Percentiles rank a stretch among this genome's conserved stretches.
Conservation (phyloP, 1,140 invertebrate species). For the Nebria ingens region DNA sequence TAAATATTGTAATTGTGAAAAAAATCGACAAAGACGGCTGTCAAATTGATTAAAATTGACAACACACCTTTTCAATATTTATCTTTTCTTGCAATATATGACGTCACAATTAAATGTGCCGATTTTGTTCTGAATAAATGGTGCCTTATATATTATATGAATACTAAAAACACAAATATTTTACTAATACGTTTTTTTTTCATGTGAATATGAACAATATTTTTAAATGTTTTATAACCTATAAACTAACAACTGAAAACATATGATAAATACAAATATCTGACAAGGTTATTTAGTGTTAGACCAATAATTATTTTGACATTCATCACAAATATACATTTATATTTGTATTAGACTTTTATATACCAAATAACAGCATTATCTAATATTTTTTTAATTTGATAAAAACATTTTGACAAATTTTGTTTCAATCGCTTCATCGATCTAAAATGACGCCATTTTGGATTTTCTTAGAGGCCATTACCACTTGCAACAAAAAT, state of each 20-base stretch:
- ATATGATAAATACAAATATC: background rate
- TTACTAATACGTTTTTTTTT: background rate
- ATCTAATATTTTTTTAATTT: background rate
- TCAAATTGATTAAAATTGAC: background rate
- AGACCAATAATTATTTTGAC: constrained; percentile 8
- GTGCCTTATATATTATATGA: background rate
- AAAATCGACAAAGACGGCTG: background rate
- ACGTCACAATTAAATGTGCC: no score
- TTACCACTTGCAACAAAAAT: background rate
- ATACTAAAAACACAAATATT: constrained; percentile 6
- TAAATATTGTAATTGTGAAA: background rate
- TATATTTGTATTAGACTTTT: background rate
- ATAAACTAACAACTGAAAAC: constrained; percentile 2
- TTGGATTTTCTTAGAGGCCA: background rate
- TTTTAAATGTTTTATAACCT: background rate
- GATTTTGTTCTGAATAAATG: no score
- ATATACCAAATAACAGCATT: constrained; percentile 1
- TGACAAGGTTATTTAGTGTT: background rate
- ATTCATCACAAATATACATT: constrained; percentile 1
- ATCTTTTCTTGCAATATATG: no score
- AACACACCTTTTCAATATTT: background rate
- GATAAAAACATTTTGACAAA: background rate
- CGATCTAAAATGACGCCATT: background rate
- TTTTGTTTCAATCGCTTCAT: background rate
- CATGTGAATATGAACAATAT: background rate